A percentile compares a stretch with the other conserved stretches of the same genome.
Evolutionary conservation across 2,888 invertebrate species (phyloP).

Genomic region (Troglohyphantes excavatus): DNA sequence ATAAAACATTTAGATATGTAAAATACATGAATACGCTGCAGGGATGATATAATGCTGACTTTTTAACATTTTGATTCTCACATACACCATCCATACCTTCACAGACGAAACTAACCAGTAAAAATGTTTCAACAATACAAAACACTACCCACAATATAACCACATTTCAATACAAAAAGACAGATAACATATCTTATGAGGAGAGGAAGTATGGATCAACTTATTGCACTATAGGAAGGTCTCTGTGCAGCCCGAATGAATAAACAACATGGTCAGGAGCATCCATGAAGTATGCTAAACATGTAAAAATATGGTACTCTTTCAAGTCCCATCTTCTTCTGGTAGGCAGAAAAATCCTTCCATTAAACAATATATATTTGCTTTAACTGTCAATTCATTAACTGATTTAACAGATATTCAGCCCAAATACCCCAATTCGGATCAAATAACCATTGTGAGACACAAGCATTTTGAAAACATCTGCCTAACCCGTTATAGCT

Average conservation of each 20-base stretch:
- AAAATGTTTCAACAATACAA: conserved; percentile 1
- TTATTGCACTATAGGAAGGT: conserved; percentile 76
- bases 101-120: neutral
- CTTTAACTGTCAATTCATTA: too few relatives aligned
- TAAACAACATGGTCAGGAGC: conserved; percentile 45
- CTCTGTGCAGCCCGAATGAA: conserved; percentile 71
- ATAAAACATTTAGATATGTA: conserved; percentile 28
- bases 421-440: too few relatives aligned
- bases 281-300: neutral
- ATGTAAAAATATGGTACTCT: neutral
- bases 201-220: conserved; percentile 38
- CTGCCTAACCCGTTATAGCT: too few relatives aligned
- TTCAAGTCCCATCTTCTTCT: too few relatives aligned
- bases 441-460: too few relatives aligned
- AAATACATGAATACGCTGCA: conserved; percentile 24
- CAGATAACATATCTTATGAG: conserved; percentile 1
- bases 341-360: too few relatives aligned
- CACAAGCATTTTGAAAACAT: too few relatives aligned
- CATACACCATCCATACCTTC: conserved; percentile 18
- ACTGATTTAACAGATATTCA: too few relatives aligned
- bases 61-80: conserved; percentile 49
- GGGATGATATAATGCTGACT: conserved; percentile 62
- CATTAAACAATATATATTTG: too few relatives aligned
- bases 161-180: conserved; percentile 36
- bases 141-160: neutral